Base-by-base conservation (phyloP, 2,113 vertebrate species). In the Equus przewalskii region DNA sequence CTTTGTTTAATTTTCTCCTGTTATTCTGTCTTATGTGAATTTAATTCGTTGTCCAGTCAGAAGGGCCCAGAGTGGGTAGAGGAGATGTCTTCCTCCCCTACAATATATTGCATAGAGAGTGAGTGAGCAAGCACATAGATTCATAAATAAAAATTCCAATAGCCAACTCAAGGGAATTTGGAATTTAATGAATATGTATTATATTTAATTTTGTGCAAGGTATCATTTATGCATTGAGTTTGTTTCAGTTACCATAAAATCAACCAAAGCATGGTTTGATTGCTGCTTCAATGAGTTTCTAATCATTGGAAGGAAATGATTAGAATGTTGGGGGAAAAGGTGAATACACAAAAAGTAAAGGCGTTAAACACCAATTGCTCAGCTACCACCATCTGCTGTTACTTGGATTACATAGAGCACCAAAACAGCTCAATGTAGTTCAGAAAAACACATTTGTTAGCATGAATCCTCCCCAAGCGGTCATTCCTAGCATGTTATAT, bases 161-260 rank as follows among this genome's bases (percentile, higher is more conserved):
- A 24, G 26, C 33, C 22, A 73, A 78, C 6, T 60, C 28, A 18
- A 21, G 62, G 3, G 36, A 91, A 88, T 82, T 67, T 33, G 22
- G 56, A 90, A 64, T 91, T 91, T 83, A 64, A 88, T 72, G 26
- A 83, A 62, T 84, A 67, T 78, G 18, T 41, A 13, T 58, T 58
- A 30, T 89, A 70, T 89, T 94, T 56, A 54, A 49, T 96, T 54
- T 67, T 90, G 4, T 79, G 4, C 14, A 65, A 72, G 91, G 4
- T 51, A 24, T 88, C 6, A 58, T 91, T 75, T 91, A 80, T 81
- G 21, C 19, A 46, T 33, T 83, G 30, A 81, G 19, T 62, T 33
- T 78, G 14, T 94, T 86, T 65, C 21, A 78, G 41, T 92, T 51
- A 36, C 21, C 60, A 89, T 82, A 69, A 84, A 91, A 93, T 81